Base-by-base conservation (phyloP, 2,888 invertebrate species). In the Anticlea derivata region DNA sequence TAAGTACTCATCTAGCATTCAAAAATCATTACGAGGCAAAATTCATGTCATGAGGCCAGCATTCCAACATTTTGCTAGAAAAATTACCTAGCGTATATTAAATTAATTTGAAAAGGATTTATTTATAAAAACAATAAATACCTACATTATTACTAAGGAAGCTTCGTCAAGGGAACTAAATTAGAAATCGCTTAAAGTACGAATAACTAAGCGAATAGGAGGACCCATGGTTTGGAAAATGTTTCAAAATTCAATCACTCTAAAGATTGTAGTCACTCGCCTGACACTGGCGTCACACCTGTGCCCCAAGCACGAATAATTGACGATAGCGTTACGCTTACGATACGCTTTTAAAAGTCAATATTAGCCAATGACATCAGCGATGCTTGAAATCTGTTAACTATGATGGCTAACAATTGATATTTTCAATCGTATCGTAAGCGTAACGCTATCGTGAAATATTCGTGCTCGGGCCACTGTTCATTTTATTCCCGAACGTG, bases 111-210 rank as follows among this genome's bases (percentile, higher is more conserved):
- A 55, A 64, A 66, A 70, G 63, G 60, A 58, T 63, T 63, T 64
- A 61, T 58, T 60, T 65, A 63, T 61, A 65, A 61, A 66, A 65
- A 65, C 66, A 72, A 75, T 72, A 75, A 69, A 73, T 75, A 76
- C 62, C 76, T 78, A 79, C 75, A 59, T 70, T 67, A 69, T 66
- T 63, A 70, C 74, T 80, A 80, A 70, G 81, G 83, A 82, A 82
- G 83, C 83, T 71, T 80, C 68, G 66, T 74, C 73, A 77, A 68
- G 70, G 74, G 71, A 75, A 70, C 63, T 70, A 59, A 65, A 58
- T 57, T 63, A 60, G 47, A 40, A 47, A 51, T 50, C 38, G 40
- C 54, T 33, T 58, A 57, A 34, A 56, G 12, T 53, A 58, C 40
- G 48, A 61, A 41, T 38, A 51, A 53, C 50, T 48, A 54, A 56